Evolutionary conservation across 2,888 invertebrate genomes (phyloP), one percentile per base, ranked within the genome.

Genomic region (Protula sp.): DNA sequence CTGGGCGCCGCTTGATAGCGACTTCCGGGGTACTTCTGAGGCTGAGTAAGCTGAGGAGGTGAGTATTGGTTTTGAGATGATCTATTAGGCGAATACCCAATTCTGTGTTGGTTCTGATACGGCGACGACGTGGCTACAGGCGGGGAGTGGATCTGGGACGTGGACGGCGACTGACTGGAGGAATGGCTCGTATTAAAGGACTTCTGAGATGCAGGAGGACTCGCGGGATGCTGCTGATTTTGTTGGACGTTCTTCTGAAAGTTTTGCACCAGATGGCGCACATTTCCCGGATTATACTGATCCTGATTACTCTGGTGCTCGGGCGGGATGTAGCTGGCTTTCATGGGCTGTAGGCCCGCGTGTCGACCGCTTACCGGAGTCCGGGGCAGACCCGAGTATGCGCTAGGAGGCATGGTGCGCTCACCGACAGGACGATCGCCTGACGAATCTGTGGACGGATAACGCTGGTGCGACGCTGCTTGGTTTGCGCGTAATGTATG

Each of bases 281-380:
- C 63, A 26, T 61, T 63, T 2, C 62, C 62, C 2, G 62, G 62
- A 45, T 48, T 52, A 30, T 62, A 62, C 38, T 38, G 38, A 38
- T 38, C 19, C 9, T 38, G 9, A 38, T 19, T 19, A 14, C 9
- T 14, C 22, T 38, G 3, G 30, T 19, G 30, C 14, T 55, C 55
- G 4, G 26, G 19, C 3, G 38, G 55, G 38, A 22, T 19, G 55
- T 38, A 28, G 55, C 26, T 30, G 9, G 26, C 38, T n/a, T 14
- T 5, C 5, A 4, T 38, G 30, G 57, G 30, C 22, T 3, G 29
- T 9, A 19, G 38, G 9, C 38, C 38, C 9, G 38, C 9, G 9
- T 9, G 38, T 19, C 53, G 53, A 14, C 9, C 53, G 38, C 9
- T 14, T 9, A 19, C 9, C 9, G 38, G 38, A 14, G 38, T 38